phyloP scores from a whole-genome alignment of 2,797 vertebrate genomes.

The Threskiornis aethiopicus region DNA sequence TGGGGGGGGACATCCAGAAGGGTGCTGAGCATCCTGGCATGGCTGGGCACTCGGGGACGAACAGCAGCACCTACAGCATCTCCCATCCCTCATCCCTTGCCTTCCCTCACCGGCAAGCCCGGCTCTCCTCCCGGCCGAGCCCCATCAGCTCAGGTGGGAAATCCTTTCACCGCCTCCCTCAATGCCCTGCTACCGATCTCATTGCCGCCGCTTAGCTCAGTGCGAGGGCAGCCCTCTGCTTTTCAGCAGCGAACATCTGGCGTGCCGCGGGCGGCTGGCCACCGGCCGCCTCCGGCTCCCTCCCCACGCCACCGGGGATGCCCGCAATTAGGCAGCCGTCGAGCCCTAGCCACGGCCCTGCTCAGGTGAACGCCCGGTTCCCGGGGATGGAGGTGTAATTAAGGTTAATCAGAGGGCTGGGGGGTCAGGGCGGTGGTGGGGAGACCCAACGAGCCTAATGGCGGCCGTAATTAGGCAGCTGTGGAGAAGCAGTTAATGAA shows the following conservation, averaged over 20 bases:
- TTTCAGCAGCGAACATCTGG: conserved; percentile 73
- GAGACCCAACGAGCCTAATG: conserved; percentile 59
- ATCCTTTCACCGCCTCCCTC: conserved; percentile 64
- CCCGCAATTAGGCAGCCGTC: not conserved
- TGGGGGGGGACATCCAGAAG: not conserved
- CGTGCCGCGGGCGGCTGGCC: conserved; percentile 47
- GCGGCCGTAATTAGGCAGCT: conserved; percentile 79
- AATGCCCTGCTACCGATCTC: conserved; percentile 70
- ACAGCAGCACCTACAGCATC: not conserved
- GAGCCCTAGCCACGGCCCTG: not conserved
- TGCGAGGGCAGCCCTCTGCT: conserved; percentile 65
- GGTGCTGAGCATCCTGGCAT: not conserved
- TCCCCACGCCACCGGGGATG: not conserved
- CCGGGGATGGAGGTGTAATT: conserved; percentile 73
- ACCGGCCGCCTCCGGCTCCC: conserved; percentile 22
- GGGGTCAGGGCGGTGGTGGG: conserved; percentile 50
- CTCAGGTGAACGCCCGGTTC: conserved; percentile 67
- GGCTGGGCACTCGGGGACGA: not conserved
- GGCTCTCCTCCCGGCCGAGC: not conserved
- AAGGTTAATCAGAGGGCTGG: conserved; percentile 70
- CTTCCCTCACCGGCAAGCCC: not conserved
- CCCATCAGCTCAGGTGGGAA: conserved; percentile 68
- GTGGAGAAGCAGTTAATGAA: conserved; percentile 76
- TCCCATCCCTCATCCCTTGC: not conserved
- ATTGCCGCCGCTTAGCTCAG: conserved; percentile 72